These are phyloP conservation scores for Corapipo altera DNA, from an alignment of 2,113 vertebrate species.

Conservation along the genomic window DNA sequence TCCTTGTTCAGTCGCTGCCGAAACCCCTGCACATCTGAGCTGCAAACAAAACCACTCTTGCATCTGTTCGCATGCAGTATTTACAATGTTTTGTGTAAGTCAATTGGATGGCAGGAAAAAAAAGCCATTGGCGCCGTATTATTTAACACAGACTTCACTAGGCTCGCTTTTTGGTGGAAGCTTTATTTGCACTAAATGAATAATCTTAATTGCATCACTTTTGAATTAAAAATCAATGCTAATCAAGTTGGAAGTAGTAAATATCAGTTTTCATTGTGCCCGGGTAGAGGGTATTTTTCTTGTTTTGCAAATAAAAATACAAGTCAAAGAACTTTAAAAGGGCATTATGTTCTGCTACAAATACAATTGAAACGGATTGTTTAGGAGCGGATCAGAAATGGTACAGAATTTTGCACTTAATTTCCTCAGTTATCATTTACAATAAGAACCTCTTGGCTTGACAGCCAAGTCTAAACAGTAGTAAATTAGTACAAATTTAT, in stretches of 20 bases:
- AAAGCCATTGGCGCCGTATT: constrained; percentile 68
- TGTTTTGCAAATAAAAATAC: constrained; percentile 78
- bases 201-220: constrained; percentile 90
- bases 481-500: constrained; percentile 94
- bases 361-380: constrained; percentile 84
- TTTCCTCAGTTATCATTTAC: constrained; percentile 93
- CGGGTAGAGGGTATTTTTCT: constrained; percentile 73
- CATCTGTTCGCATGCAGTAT: constrained; percentile 80
- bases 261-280: constrained; percentile 79
- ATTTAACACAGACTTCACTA: constrained; percentile 76
- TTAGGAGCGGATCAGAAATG: constrained; percentile 83
- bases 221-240: constrained; percentile 94
- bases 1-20: constrained; percentile 60
- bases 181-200: constrained; percentile 89
- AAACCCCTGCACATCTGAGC: constrained; percentile 54
- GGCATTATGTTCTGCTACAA: constrained; percentile 79
- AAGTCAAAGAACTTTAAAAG: constrained; percentile 80
- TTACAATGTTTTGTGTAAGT: constrained; percentile 77
- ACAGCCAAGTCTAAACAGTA: constrained; percentile 91
- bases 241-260: constrained; percentile 83
- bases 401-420: constrained; percentile 92
- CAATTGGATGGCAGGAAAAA: constrained; percentile 62
- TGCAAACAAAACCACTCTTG: constrained; percentile 74
- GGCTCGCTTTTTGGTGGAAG: constrained; percentile 69
- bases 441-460: constrained; percentile 85